phyloP scores from a whole-genome alignment of 2,888 invertebrate genomes.

The Scaptomyza cyrtandrae region DNA sequence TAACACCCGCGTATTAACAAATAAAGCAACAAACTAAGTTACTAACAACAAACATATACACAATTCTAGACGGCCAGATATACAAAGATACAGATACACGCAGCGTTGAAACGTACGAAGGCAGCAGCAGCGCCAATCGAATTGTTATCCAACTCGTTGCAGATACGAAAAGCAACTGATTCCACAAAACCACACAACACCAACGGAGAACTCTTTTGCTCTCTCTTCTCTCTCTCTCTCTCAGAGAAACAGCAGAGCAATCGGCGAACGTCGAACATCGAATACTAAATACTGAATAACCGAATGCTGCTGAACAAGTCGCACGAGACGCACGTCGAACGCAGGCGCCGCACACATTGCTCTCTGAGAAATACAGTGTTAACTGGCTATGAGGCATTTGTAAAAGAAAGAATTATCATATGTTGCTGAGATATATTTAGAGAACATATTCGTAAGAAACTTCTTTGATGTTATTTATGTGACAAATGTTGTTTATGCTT shows the following conservation, averaged over 20 bases:
- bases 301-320: background rate
- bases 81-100: slow-evolving; percentile 12
- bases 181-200: slow-evolving; percentile 36
- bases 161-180: slow-evolving; percentile 69
- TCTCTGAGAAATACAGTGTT: slow-evolving; percentile 33
- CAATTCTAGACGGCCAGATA: slow-evolving; percentile 11
- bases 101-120: slow-evolving; percentile 30
- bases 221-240: background rate
- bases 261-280: slow-evolving; percentile 6
- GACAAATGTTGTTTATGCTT: too few relatives aligned
- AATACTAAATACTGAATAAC: slow-evolving; percentile 1
- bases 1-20: too few relatives aligned
- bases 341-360: slow-evolving; percentile 39
- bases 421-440: too few relatives aligned
- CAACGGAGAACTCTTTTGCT: slow-evolving; percentile 38
- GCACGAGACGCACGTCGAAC: slow-evolving; percentile 22
- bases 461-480: too few relatives aligned
- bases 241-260: background rate
- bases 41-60: slow-evolving; percentile 29
- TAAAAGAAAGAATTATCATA: background rate
- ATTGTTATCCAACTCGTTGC: slow-evolving; percentile 72
- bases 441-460: too few relatives aligned
- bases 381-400: background rate
- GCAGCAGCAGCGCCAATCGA: slow-evolving; percentile 55
- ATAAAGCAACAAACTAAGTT: slow-evolving; percentile 1